These are phyloP conservation scores for Polyommatus icarus DNA, from an alignment of 2,888 invertebrate species.

Conservation along the genomic window DNA sequence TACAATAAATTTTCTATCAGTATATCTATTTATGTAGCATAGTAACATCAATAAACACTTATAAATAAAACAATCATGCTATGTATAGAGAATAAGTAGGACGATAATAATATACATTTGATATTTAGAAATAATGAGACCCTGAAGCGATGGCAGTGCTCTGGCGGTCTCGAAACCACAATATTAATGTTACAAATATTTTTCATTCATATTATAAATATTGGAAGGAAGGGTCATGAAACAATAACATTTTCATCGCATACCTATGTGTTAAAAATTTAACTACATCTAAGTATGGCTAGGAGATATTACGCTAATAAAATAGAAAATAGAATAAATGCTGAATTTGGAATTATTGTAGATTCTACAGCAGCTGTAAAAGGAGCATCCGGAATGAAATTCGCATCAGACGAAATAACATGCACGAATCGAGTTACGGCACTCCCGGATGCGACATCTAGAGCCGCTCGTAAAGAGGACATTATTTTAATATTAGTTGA, in stretches of 20 bases:
- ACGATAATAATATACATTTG: slow-evolving; percentile 7
- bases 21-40: slow-evolving; percentile 50
- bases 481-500: slow-evolving; percentile 1
- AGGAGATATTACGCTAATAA: slow-evolving; percentile 73
- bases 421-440: background rate
- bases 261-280: slow-evolving; percentile 41
- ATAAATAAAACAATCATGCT: slow-evolving; percentile 35
- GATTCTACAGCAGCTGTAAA: background rate
- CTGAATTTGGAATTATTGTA: slow-evolving; percentile 10
- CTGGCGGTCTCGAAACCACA: slow-evolving; percentile 29
- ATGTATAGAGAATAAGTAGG: slow-evolving; percentile 12
- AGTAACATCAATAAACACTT: slow-evolving; percentile 41
- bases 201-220: background rate
- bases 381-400: background rate
- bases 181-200: slow-evolving; percentile 4
- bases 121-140: slow-evolving; percentile 30
- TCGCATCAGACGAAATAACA: background rate
- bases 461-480: background rate
- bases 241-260: slow-evolving; percentile 16
- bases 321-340: slow-evolving; percentile 43
- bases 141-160: slow-evolving; percentile 35
- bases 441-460: background rate
- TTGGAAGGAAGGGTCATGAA: slow-evolving; percentile 21
- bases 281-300: slow-evolving; percentile 64
- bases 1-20: slow-evolving; percentile 45